Evolutionary conservation across 2,888 invertebrate species (phyloP), one percentile per base, ranked within the genome.

Genomic region (Drosophila hamatofila): DNA sequence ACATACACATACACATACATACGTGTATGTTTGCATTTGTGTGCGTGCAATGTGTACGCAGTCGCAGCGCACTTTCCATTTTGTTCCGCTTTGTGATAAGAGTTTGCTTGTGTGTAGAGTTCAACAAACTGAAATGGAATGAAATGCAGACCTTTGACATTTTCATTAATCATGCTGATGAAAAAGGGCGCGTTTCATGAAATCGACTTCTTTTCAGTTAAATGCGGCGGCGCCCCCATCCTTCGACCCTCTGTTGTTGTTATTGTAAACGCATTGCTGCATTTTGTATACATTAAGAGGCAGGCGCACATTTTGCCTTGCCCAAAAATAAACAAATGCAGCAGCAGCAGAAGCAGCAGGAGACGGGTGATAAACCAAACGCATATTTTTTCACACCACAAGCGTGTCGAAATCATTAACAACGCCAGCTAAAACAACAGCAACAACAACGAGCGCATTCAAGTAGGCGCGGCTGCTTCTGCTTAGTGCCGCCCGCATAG

Each of bases 311-410:
- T 64, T 66, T 62, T 59, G 78, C 68, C 76, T 78, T 75, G 67
- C 78, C 77, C 80, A 80, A 78, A 71, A 78, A 68, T 77, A 81
- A 84, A 89, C 89, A 89, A 82, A 70, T 83, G 70, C 80, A 71
- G 33, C 52, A 16, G 35, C 18, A 18, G 30, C 48, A 18, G 30
- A 21, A 67, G 44, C 67, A 37, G 68, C 48, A 48, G 67, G 41
- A 41, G 58, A 46, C 35, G 63, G 63, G 73, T 81, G 88, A 84
- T 89, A 84, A 84, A 84, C 67, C 85, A 74, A 88, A 84, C 79
- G 88, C 88, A 84, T 89, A 84, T 79, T 87, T 84, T 72, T 88
- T 81, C 89, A 89, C 84, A 84, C 84, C 82, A 81, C 68, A 75
- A 76, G 72, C 72, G 80, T 73, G 72, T 88, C 76, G 81, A 75